Base-by-base conservation (phyloP, 1,140 invertebrate genomes). In the Dufourea novaeangliae region DNA sequence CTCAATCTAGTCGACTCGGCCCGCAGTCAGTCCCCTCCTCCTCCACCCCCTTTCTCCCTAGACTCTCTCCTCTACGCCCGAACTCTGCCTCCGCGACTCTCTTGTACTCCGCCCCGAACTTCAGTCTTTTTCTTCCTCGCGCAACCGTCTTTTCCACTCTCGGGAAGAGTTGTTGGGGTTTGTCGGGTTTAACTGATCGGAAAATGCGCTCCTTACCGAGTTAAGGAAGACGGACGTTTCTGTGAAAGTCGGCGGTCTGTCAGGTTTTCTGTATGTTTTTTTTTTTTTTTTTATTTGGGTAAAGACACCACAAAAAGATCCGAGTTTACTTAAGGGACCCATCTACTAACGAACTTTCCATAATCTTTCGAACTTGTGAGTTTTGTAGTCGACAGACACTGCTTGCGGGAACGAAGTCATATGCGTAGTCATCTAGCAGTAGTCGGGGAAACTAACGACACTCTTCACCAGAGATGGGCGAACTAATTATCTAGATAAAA, bases 161-260 rank as follows among this genome's bases (percentile, higher is more conserved):
- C 74, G 12, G 7, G 41, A 79, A 82, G 82, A 82, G 77, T 78
- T 75, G 87, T 84, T 85, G 84, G 86, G 86, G 82, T 87, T 87
- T 82, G 80, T 79, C 69, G 84, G 64, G 88, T 88, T 90, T 88
- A 91, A 91, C 89, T 86, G 90, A 90, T 91, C 87, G 88, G 89
- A 91, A 91, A 91, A 91, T 80, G 86, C 86, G 85, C 78, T 88
- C 83, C 83, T 86, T 89, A 86, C 72, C 78, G 64, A 69, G 80
- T 89, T 90, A 89, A 81, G 69, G 83, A 86, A 85, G 86, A 87
- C 85, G 78, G 83, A 85, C 87, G 88, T 88, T 87, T 84, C 62
- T 73, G 70, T 44, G 1, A 56, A 56, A 27, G 69, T 74, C 70
- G 64, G 68, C 83, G 69, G 80, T 76, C 75, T 72, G 62, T 62